These are phyloP conservation scores for Muscicapa comitata DNA, from an alignment of 2,797 vertebrate species.

Conservation along the genomic window DNA sequence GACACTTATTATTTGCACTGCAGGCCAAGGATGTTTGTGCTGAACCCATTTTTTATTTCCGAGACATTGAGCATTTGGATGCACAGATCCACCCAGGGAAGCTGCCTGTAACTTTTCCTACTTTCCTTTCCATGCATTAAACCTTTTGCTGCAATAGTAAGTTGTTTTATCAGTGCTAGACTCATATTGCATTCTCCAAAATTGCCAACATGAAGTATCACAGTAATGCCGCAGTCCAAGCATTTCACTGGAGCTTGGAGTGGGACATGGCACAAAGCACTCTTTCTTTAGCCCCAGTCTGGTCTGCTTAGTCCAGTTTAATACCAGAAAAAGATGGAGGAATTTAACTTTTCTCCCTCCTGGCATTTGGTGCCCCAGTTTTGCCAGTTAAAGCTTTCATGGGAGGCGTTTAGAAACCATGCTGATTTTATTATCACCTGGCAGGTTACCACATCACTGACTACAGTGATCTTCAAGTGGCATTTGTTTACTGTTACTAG, in stretches of 20 bases:
- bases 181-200: neutral
- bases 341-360: neutral
- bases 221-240: neutral
- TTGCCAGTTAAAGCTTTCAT: neutral
- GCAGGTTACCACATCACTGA: neutral
- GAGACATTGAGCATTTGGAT: neutral
- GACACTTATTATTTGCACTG: neutral
- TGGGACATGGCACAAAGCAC: neutral
- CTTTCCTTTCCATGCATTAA: neutral
- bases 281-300: neutral
- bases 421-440: neutral
- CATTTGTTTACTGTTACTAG: neutral
- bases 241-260: neutral
- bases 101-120: neutral
- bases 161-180: neutral
- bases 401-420: neutral
- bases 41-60: neutral
- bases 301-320: neutral
- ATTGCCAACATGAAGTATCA: neutral
- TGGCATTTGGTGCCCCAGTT: neutral
- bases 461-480: neutral
- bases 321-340: neutral
- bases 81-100: fast-evolving
- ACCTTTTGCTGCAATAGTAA: neutral
- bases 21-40: neutral